phyloP scores from a whole-genome alignment of 2,888 invertebrate genomes.

The Periphyllus acericola region DNA sequence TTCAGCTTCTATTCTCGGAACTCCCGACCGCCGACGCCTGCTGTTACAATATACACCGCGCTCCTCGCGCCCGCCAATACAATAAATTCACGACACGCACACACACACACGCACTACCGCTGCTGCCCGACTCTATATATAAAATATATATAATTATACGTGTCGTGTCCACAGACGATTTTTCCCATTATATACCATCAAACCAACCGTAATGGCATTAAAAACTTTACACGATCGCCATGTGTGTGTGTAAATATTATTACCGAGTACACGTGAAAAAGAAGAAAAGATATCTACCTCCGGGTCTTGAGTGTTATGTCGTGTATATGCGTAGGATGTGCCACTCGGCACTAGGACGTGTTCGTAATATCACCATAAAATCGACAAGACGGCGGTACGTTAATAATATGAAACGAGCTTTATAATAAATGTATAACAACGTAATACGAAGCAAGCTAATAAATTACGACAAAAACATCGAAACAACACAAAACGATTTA shows the following conservation, averaged over 20 bases:
- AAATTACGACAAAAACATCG: background rate
- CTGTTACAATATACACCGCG: conserved; percentile 49
- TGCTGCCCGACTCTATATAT: background rate
- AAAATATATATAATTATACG: background rate
- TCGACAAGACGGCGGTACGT: background rate
- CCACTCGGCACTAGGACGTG: background rate
- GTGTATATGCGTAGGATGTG: background rate
- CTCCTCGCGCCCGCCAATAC: background rate
- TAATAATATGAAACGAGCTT: background rate
- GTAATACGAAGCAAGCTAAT: background rate
- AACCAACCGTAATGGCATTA: background rate
- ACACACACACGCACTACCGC: background rate
- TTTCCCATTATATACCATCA: background rate
- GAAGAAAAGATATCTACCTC: background rate
- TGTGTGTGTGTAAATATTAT: background rate
- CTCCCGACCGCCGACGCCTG: conserved; percentile 49
- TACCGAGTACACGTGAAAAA: background rate
- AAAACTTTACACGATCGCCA: background rate
- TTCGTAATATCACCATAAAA: background rate
- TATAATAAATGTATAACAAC: background rate
- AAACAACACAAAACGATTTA: background rate
- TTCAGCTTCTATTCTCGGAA: conserved; percentile 61
- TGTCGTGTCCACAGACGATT: background rate
- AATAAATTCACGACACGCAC: background rate
- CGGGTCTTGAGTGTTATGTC: background rate